A percentile compares a stretch with the other conserved stretches of the same genome.
These are phyloP conservation scores for Halesus radiatus DNA, from an alignment of 1,140 invertebrate genomes.

Conservation along the genomic window DNA sequence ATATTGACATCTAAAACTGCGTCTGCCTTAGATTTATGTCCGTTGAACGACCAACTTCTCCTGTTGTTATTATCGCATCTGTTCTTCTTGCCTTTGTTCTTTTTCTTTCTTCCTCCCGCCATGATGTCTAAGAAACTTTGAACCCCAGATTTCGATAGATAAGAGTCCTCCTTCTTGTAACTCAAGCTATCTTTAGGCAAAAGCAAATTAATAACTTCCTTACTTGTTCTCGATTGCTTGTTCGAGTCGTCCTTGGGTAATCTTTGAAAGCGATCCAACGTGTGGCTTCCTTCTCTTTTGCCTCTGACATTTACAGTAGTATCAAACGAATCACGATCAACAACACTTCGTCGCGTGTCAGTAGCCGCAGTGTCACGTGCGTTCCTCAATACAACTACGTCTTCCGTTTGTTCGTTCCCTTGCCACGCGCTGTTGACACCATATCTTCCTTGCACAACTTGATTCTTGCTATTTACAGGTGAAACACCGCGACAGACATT, in stretches of 20 bases:
- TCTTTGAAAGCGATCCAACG: conserved; percentile 7
- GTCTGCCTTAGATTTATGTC: conserved; percentile 33
- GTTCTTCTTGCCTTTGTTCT: conserved; percentile 39
- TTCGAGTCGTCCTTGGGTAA: background rate
- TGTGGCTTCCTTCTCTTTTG: background rate
- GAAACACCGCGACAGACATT: background rate
- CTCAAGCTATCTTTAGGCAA: conserved; percentile 47
- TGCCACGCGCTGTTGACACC: background rate
- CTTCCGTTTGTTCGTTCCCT: background rate
- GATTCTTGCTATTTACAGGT: background rate
- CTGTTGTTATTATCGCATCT: conserved; percentile 43
- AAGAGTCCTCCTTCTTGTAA: conserved; percentile 49
- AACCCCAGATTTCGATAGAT: conserved; percentile 48
- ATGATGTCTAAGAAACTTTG: conserved; percentile 53
- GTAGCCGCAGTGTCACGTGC: background rate
- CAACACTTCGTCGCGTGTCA: too few relatives aligned
- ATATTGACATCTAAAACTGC: conserved; percentile 9
- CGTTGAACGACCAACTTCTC: conserved; percentile 52
- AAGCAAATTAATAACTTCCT: conserved; percentile 52
- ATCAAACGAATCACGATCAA: too few relatives aligned
- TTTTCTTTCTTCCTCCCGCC: conserved; percentile 40
- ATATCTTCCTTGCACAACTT: too few relatives aligned
- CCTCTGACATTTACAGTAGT: background rate
- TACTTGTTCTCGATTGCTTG: conserved; percentile 29
- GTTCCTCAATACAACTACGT: background rate